Evolutionary conservation across 2,888 invertebrate genomes (phyloP).

Genomic region (Pammene aurita): DNA sequence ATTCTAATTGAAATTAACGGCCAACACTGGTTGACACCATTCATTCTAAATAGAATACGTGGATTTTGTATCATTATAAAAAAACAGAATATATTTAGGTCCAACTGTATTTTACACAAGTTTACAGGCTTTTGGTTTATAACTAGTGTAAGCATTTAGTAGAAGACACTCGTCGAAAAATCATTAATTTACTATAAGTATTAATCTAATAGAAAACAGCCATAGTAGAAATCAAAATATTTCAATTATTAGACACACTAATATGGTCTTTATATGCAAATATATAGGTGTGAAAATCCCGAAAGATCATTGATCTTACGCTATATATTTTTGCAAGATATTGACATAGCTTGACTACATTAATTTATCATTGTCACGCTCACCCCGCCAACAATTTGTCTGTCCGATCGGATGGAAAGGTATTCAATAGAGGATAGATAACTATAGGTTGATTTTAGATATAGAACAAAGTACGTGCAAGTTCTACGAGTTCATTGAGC

Average conservation of each 20-base stretch:
- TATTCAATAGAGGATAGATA: slow-evolving; percentile 14
- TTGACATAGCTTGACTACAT: slow-evolving; percentile 17
- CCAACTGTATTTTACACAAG: no score
- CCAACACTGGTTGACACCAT: no score
- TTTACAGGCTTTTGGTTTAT: no score
- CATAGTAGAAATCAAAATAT: not conserved
- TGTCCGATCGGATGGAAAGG: slow-evolving; percentile 17
- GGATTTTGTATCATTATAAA: no score
- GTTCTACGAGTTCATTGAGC: no score
- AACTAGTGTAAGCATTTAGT: no score
- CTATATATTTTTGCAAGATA: slow-evolving; percentile 13
- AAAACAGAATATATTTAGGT: no score
- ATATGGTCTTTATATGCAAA: not conserved
- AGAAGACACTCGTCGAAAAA: not conserved
- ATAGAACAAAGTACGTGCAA: not conserved
- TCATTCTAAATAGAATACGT: no score
- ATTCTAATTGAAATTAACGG: no score
- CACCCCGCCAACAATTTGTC: slow-evolving; percentile 19
- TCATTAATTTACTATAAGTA: not conserved
- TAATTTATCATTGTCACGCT: slow-evolving; percentile 28
- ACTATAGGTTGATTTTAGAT: not conserved
- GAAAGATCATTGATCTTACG: not conserved
- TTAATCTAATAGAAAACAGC: not conserved
- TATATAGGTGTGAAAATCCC: not conserved
- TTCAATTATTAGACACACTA: not conserved